Conservation (phyloP, 1,140 invertebrate species). For the Macrosteles quadrilineatus region DNA sequence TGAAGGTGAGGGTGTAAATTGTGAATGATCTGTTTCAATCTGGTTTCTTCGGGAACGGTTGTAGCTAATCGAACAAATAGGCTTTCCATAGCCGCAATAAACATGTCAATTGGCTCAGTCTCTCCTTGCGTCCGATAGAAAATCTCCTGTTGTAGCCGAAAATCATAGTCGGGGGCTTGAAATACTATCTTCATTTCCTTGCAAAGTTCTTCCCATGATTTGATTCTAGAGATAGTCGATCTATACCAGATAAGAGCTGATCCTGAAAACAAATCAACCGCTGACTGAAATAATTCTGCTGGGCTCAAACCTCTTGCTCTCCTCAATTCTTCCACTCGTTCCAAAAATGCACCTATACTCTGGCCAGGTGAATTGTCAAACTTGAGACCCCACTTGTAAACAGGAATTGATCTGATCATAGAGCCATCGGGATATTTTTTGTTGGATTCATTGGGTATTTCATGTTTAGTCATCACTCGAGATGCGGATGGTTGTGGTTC, state of each 20-base stretch:
- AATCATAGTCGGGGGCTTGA: slow-evolving; percentile 4
- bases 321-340: slow-evolving; percentile 2
- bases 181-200: not conserved
- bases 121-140: slow-evolving; percentile 2
- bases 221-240: not conserved
- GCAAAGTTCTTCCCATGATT: slow-evolving; percentile 1
- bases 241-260: slow-evolving; percentile 15
- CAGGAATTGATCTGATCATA: too few species aligned
- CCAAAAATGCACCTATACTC: not conserved
- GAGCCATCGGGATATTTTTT: too few species aligned
- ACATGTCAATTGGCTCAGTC: not conserved
- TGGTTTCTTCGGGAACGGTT: not conserved
- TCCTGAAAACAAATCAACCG: slow-evolving; percentile 16
- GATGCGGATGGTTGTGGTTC: too few species aligned
- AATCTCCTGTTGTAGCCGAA: slow-evolving; percentile 2
- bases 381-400: too few species aligned
- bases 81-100: not conserved
- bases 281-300: slow-evolving; percentile 1
- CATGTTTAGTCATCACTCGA: too few species aligned
- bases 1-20: slow-evolving; percentile 9
- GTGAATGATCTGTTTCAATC: not conserved
- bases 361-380: too few species aligned
- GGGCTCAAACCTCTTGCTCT: not conserved
- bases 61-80: not conserved
- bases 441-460: too few species aligned